These are phyloP conservation scores for Ennomos fuscantarius DNA, from an alignment of 2,888 invertebrate genomes.

Conservation along the genomic window DNA sequence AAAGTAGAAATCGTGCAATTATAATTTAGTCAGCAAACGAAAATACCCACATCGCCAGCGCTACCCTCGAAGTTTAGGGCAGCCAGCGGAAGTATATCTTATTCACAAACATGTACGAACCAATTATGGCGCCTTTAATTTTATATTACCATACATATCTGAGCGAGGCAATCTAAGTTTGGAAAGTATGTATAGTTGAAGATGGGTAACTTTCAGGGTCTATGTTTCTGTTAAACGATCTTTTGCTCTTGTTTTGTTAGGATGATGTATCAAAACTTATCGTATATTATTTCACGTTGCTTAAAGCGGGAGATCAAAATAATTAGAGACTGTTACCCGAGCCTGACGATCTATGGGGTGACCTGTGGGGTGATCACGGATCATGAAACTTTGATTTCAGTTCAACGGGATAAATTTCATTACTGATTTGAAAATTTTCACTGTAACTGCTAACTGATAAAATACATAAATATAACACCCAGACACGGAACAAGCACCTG, in stretches of 20 bases:
- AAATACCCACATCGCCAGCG: slow-evolving; percentile 41
- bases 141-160: slow-evolving; percentile 54
- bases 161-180: slow-evolving; percentile 49
- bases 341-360: too few species aligned
- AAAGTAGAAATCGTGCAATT: slow-evolving; percentile 45
- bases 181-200: slow-evolving; percentile 39
- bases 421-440: too few species aligned
- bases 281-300: not conserved
- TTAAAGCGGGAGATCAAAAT: not conserved
- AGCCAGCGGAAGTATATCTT: slow-evolving; percentile 56
- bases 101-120: slow-evolving; percentile 64
- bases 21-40: slow-evolving; percentile 49
- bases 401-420: too few species aligned
- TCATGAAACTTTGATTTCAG: too few species aligned
- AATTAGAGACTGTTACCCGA: not conserved
- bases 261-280: not conserved
- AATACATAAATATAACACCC: too few species aligned
- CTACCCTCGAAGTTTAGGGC: slow-evolving; percentile 48
- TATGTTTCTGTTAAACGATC: slow-evolving; percentile 3
- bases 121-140: slow-evolving; percentile 61
- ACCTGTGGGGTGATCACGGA: too few species aligned
- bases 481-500: too few species aligned
- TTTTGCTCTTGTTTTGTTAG: slow-evolving; percentile 7
- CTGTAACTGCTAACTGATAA: too few species aligned
- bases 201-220: slow-evolving; percentile 9